Percentiles rank a stretch among this genome's conserved stretches.
Evolutionary conservation across 2,113 vertebrate genomes (phyloP).

Genomic region (Campylomormyrus numenius): DNA sequence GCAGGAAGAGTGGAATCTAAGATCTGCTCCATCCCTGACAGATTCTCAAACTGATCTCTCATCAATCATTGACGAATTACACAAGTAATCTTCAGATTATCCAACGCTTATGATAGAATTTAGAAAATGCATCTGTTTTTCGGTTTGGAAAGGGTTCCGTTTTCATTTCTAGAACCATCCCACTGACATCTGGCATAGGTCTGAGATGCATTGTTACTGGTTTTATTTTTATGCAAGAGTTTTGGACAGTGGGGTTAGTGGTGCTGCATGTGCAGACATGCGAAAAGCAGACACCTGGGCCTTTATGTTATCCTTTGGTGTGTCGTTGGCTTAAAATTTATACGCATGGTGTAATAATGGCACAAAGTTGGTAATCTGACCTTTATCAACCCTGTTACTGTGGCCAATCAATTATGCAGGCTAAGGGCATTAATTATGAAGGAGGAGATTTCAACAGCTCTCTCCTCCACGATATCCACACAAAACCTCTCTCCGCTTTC

Average conservation of each 20-base stretch:
- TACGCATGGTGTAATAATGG: constrained; percentile 39
- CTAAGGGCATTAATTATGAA: constrained; percentile 10
- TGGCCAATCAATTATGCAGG: constrained; percentile 10
- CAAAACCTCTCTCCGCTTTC: not conserved
- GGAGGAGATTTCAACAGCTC: not conserved
- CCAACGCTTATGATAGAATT: not conserved
- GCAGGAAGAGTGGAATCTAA: not conserved
- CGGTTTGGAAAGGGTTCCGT: not conserved
- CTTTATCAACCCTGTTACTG: not conserved
- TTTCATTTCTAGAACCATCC: not conserved
- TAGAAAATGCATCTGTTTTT: not conserved
- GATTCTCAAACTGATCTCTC: not conserved
- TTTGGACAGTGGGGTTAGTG: not conserved
- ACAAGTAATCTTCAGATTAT: not conserved
- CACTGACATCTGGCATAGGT: not conserved
- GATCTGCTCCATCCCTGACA: not conserved
- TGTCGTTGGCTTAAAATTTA: not conserved
- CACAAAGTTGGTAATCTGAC: constrained; percentile 29
- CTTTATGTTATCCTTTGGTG: constrained; percentile 12
- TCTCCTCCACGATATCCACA: not conserved
- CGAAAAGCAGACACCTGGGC: constrained; percentile 36
- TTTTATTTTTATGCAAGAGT: not conserved
- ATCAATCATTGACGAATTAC: not conserved
- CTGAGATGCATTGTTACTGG: not conserved
- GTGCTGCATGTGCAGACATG: constrained; percentile 14